Evolutionary conservation across 2,113 vertebrate genomes (phyloP).

Genomic region (Phyllopteryx taeniolatus): DNA sequence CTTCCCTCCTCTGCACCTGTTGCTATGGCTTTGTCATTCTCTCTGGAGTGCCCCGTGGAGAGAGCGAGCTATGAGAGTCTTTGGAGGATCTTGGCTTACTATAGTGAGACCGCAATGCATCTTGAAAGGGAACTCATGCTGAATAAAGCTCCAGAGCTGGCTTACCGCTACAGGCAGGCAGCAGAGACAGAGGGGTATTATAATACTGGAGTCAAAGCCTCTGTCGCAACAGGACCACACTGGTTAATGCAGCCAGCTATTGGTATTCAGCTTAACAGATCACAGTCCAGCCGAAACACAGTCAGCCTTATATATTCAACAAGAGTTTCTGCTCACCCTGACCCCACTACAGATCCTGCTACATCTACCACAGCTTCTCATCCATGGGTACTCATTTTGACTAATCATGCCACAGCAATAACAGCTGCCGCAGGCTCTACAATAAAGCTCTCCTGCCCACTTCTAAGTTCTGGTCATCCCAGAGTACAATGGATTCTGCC

Average conservation of each 20-base stretch:
- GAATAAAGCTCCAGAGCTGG: conserved; percentile 68
- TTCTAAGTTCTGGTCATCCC: conserved; percentile 77
- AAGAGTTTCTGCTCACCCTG: conserved; percentile 63
- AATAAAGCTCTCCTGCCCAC: conserved; percentile 76
- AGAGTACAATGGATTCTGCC: conserved; percentile 82
- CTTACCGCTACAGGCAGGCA: conserved; percentile 80
- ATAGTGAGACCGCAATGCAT: conserved; percentile 85
- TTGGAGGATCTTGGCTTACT: conserved; percentile 92
- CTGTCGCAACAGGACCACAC: conserved; percentile 71
- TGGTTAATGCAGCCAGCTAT: conserved; percentile 86
- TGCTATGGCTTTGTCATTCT: conserved; percentile 71
- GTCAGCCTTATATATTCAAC: conserved; percentile 78
- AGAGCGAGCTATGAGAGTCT: conserved; percentile 80
- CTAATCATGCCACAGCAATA: conserved; percentile 51
- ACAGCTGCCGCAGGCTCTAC: conserved; percentile 69
- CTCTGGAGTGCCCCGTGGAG: conserved; percentile 81
- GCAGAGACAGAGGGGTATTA: conserved; percentile 79
- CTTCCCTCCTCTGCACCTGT: conserved; percentile 48
- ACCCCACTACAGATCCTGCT: conserved; percentile 21
- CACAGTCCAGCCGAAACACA: conserved; percentile 74
- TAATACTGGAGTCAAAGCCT: conserved; percentile 85
- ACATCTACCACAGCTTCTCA: conserved; percentile 28
- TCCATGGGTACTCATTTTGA: conserved; percentile 85
- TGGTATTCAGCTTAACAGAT: conserved; percentile 82
- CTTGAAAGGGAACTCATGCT: conserved; percentile 78